Evolutionary conservation across 2,113 vertebrate genomes (phyloP).

Genomic region (Orientallactaga bullata): DNA sequence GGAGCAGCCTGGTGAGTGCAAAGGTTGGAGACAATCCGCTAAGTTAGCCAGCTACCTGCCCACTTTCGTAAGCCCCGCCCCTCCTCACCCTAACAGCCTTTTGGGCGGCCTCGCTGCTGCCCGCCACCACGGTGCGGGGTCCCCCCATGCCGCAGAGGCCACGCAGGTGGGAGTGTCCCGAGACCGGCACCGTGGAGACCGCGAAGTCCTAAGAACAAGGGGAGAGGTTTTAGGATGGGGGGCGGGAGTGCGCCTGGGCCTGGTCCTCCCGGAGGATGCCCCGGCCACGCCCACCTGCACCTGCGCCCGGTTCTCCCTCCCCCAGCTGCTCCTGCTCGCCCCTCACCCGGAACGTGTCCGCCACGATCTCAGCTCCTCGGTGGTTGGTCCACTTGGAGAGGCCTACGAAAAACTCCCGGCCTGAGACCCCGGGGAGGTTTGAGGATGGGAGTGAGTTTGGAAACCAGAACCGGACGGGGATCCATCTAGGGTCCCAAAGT

Average conservation of each 20-base stretch:
- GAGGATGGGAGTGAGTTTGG: background rate
- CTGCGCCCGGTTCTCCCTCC: background rate
- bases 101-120: conserved; percentile 90
- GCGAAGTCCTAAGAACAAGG: conserved; percentile 90
- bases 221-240: background rate
- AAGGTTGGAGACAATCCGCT: background rate
- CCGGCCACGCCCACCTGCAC: background rate
- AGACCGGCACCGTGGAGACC: conserved; percentile 93
- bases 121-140: conserved; percentile 91
- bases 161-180: conserved; percentile 90
- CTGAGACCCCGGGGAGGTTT: conserved; percentile 75
- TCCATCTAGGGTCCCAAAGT: background rate
- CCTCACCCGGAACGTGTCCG: conserved; percentile 92
- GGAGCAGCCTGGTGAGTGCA: background rate
- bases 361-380: conserved; percentile 92
- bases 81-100: conserved; percentile 91
- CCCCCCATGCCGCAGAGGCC: conserved; percentile 95
- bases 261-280: background rate
- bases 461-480: background rate
- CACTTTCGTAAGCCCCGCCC: background rate
- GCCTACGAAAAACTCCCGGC: conserved; percentile 95
- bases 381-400: conserved; percentile 95
- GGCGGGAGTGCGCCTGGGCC: background rate
- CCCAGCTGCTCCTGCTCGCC: background rate
- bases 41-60: background rate